Evolutionary conservation across 2,113 vertebrate genomes (phyloP).

Genomic region (Oreotragus oreotragus): DNA sequence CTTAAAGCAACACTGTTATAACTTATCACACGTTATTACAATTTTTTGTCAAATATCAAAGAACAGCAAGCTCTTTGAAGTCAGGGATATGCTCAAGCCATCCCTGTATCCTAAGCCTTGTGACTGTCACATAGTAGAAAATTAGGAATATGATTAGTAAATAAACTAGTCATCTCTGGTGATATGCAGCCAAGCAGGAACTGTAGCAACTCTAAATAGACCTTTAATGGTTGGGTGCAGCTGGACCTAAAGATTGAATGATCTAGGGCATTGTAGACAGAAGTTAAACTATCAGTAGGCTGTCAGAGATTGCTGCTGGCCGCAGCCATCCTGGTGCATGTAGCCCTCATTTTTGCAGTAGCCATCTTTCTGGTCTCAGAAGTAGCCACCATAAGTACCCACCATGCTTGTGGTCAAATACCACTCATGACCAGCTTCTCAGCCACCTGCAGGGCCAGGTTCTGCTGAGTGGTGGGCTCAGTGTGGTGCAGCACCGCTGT

Average conservation of each 20-base stretch:
- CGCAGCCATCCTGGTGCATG: conserved; percentile 86
- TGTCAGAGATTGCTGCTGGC: conserved; percentile 82
- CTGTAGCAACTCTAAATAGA: not conserved
- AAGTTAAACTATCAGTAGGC: conserved; percentile 78
- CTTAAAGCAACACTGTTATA: not conserved
- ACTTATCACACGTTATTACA: not conserved
- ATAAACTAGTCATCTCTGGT: not conserved
- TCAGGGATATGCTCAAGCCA: not conserved
- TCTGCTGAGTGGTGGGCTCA: conserved; percentile 92
- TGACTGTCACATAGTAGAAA: not conserved
- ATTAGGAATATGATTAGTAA: not conserved
- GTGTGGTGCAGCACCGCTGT: conserved; percentile 93
- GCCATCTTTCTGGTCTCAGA: conserved; percentile 88
- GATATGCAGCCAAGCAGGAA: not conserved
- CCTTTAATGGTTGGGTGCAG: conserved; percentile 55
- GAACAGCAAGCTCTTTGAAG: not conserved
- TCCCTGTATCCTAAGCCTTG: not conserved
- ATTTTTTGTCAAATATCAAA: not conserved
- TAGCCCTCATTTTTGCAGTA: conserved; percentile 87
- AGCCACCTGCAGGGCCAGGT: conserved; percentile 90
- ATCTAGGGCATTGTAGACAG: not conserved
- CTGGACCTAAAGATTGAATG: not conserved
- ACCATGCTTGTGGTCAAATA: conserved; percentile 90
- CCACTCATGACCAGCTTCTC: conserved; percentile 93
- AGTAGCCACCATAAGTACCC: conserved; percentile 90